Evolutionary conservation across 2,113 vertebrate species (phyloP).

Genomic region (Neofelis nebulosa): DNA sequence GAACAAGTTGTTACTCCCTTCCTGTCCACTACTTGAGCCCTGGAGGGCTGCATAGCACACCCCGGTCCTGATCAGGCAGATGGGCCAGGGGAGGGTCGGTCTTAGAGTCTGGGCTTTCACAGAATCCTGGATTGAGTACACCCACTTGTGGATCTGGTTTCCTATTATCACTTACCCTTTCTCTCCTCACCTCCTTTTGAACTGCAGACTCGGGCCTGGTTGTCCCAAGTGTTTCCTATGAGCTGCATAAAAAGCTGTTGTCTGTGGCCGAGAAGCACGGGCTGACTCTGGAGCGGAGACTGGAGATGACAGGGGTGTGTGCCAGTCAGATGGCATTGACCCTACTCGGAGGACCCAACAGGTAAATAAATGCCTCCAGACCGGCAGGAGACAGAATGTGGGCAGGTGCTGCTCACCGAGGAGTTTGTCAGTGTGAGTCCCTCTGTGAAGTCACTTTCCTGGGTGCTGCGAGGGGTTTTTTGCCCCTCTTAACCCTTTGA

Average conservation of each 20-base stretch:
- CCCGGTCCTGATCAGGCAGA: background rate
- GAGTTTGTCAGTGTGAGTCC: background rate
- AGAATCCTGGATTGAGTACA: background rate
- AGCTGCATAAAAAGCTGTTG: slow-evolving; percentile 96
- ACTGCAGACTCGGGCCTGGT: slow-evolving; percentile 94
- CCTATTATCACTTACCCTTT: background rate
- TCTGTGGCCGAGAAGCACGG: slow-evolving; percentile 93
- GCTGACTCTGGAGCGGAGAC: slow-evolving; percentile 93
- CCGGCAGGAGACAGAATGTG: background rate
- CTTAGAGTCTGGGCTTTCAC: background rate
- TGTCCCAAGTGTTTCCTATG: slow-evolving; percentile 94
- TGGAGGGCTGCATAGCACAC: background rate
- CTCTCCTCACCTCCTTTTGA: slow-evolving; percentile 20
- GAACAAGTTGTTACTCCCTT: background rate
- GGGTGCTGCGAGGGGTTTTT: background rate
- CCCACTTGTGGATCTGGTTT: background rate
- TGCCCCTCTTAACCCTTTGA: background rate
- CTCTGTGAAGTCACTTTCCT: background rate
- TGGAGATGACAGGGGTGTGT: slow-evolving; percentile 98
- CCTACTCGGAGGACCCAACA: slow-evolving; percentile 97
- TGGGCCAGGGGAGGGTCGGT: background rate
- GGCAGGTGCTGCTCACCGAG: background rate
- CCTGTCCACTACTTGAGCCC: background rate
- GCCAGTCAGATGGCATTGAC: slow-evolving; percentile 99
- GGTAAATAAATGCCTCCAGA: slow-evolving; percentile 87